Conservation (phyloP, 2,113 vertebrate genomes). For the Lanius ludovicianus region DNA sequence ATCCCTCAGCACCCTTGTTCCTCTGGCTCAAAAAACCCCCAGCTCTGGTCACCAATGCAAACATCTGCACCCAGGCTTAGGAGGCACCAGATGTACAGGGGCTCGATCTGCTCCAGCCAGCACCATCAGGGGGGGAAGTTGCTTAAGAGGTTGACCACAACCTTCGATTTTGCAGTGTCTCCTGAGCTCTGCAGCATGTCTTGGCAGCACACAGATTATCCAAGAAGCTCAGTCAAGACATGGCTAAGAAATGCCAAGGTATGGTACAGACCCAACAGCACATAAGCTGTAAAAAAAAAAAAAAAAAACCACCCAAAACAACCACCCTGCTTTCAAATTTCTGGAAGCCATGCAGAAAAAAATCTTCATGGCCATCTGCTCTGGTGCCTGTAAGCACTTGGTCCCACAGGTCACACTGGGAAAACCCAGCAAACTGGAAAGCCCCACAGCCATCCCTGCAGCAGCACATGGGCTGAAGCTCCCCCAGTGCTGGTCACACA, state of each 20-base stretch:
- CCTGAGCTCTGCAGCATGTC: background rate
- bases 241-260: background rate
- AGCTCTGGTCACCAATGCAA: background rate
- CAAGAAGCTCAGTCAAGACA: background rate
- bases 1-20: background rate
- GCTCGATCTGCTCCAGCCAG: background rate
- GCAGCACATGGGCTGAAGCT: background rate
- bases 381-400: background rate
- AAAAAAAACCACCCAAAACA: background rate
- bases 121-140: background rate
- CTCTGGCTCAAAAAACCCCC: background rate
- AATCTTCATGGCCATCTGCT: background rate
- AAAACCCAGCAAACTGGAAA: background rate
- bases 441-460: background rate
- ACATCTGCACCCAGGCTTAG: accelerated
- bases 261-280: background rate
- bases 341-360: background rate
- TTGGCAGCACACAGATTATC: background rate
- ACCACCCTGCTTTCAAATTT: background rate
- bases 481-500: accelerated
- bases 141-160: background rate
- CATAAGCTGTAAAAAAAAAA: background rate
- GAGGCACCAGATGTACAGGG: background rate
- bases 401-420: background rate
- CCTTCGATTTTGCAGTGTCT: background rate